A percentile compares a stretch with the other conserved stretches of the same genome.
These are phyloP conservation scores for Schizopygopsis malacanthus DNA, from an alignment of 2,797 vertebrate genomes.

Conservation along the genomic window DNA sequence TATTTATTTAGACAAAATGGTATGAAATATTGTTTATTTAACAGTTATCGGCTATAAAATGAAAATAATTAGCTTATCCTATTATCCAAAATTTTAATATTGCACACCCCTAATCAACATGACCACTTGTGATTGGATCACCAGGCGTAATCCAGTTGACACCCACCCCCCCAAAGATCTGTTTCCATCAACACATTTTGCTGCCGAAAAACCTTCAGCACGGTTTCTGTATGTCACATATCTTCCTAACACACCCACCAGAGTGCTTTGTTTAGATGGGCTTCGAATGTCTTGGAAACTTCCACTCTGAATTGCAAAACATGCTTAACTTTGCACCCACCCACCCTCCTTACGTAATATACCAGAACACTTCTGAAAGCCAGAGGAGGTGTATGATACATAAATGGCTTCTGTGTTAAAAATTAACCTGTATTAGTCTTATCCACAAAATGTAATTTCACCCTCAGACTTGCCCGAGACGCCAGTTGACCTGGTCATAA, in stretches of 20 bases:
- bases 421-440: background rate
- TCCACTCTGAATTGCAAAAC: slow-evolving; percentile 16
- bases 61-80: background rate
- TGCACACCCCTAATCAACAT: background rate
- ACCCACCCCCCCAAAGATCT: background rate
- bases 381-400: background rate
- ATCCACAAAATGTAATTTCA: background rate
- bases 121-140: background rate
- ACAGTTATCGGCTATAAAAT: background rate
- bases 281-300: slow-evolving; percentile 28
- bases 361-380: background rate
- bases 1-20: background rate
- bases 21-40: background rate
- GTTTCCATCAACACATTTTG: slow-evolving; percentile 8
- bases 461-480: slow-evolving; percentile 91
- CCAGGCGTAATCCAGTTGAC: background rate
- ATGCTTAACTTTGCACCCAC: background rate
- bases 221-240: slow-evolving; percentile 21
- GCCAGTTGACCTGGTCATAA: slow-evolving; percentile 96
- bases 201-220: background rate
- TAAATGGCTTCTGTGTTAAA: background rate
- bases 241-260: slow-evolving; percentile 18
- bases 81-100: background rate
- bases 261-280: slow-evolving; percentile 8
- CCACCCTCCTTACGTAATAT: background rate